These are phyloP conservation scores for Notolepis coatsorum DNA, from an alignment of 2,797 vertebrate species.

Conservation along the genomic window DNA sequence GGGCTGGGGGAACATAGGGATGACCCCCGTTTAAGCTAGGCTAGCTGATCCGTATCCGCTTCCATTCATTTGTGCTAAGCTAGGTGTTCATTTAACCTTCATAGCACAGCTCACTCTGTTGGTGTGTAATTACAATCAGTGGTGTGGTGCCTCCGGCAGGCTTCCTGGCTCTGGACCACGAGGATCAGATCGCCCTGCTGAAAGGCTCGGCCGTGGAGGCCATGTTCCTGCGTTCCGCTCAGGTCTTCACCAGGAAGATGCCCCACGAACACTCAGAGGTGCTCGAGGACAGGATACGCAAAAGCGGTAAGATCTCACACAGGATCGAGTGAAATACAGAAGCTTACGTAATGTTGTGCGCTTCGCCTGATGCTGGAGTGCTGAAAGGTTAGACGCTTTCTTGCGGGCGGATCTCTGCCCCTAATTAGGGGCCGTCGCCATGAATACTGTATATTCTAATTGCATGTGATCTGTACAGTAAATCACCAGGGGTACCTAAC, in stretches of 20 bases:
- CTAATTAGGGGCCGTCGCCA: no score
- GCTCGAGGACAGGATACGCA: constrained; percentile 93
- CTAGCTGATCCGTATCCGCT: no score
- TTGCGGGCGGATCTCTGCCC: no score
- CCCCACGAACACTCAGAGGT: constrained; percentile 87
- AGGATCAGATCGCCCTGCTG: constrained; percentile 97
- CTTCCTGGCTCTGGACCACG: constrained; percentile 94
- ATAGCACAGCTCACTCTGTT: neutral
- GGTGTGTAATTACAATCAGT: neutral
- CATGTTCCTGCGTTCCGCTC: constrained; percentile 97
- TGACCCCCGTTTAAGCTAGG: no score
- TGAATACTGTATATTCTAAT: neutral
- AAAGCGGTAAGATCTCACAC: constrained; percentile 85
- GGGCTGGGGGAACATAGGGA: no score
- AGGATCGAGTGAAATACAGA: neutral
- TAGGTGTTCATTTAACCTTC: neutral
- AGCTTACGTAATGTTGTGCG: no score
- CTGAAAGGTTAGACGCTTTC: no score
- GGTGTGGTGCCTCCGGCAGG: constrained; percentile 73
- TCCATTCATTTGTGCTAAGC: no score
- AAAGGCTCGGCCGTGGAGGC: constrained; percentile 98
- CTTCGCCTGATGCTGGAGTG: no score
- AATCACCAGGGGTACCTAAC: neutral
- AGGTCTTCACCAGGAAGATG: constrained; percentile 92
- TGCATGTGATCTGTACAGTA: neutral